Conservation (phyloP, 2,113 vertebrate genomes). For the Semnopithecus entellus region DNA sequence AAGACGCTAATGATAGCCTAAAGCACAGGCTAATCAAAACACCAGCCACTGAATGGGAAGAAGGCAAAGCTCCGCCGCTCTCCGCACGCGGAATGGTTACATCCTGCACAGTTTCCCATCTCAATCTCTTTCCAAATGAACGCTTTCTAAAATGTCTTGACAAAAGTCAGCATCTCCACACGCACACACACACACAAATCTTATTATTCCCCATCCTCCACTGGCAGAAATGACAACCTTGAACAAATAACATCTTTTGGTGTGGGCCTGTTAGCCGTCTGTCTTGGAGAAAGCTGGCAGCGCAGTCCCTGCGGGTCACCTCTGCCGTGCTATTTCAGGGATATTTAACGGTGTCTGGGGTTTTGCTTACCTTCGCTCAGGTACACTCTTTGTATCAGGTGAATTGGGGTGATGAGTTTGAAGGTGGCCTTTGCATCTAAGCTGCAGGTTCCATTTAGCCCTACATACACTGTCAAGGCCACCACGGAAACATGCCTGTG, state of each 20-base stretch:
- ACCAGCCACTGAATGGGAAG: slow-evolving; percentile 73
- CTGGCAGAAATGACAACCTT: neutral
- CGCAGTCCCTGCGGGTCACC: accelerated
- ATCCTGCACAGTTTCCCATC: neutral
- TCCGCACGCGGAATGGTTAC: neutral
- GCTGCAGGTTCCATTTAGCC: neutral
- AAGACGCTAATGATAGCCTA: slow-evolving; percentile 83
- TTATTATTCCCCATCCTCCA: neutral
- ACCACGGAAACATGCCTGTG: neutral
- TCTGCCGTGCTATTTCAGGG: neutral
- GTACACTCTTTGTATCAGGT: neutral
- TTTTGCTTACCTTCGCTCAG: neutral
- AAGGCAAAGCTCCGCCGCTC: slow-evolving; percentile 66
- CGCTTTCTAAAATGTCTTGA: neutral
- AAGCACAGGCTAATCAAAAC: slow-evolving; percentile 82
- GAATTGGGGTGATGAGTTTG: neutral
- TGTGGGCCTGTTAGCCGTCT: accelerated
- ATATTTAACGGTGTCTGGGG: neutral
- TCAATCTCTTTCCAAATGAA: neutral
- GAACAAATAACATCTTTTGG: neutral
- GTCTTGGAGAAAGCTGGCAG: neutral
- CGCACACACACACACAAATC: neutral
- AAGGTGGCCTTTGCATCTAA: neutral
- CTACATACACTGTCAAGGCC: neutral
- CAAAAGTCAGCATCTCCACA: slow-evolving; percentile 18